Percentiles rank a stretch among this genome's conserved stretches.
phyloP scores from a whole-genome alignment of 2,888 invertebrate genomes.

The Pollenia griseotomentosa region DNA sequence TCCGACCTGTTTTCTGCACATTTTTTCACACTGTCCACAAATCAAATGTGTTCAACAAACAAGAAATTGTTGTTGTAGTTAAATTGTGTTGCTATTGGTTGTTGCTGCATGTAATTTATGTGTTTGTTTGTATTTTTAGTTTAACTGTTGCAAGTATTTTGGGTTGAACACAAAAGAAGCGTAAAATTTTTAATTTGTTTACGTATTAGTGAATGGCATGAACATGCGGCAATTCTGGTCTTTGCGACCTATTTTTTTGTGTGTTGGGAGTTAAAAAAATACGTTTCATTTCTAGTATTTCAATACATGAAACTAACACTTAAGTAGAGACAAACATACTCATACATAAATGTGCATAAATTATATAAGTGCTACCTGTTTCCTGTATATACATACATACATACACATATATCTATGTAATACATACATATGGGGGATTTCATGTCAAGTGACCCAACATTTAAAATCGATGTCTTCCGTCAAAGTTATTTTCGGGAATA shows the following conservation, averaged over 20 bases:
- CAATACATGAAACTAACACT: slow-evolving; percentile 36
- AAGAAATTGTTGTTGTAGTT: not conserved
- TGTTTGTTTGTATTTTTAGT: slow-evolving; percentile 36
- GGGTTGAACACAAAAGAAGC: slow-evolving; percentile 59
- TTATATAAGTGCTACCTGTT: slow-evolving; percentile 8
- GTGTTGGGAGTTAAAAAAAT: slow-evolving; percentile 9
- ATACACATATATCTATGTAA: not conserved
- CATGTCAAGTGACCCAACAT: no score
- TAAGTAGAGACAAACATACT: not conserved
- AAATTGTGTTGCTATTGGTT: not conserved
- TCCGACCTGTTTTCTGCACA: no score
- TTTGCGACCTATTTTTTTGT: slow-evolving; percentile 33
- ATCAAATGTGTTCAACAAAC: slow-evolving; percentile 42
- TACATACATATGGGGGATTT: no score
- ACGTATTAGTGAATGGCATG: slow-evolving; percentile 73
- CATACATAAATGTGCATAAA: not conserved
- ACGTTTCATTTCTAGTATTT: slow-evolving; percentile 43
- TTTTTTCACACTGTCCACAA: not conserved
- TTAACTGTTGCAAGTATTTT: slow-evolving; percentile 37
- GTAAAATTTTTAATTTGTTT: slow-evolving; percentile 74
- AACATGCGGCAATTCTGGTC: slow-evolving; percentile 63
- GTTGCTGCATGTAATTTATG: slow-evolving; percentile 40
- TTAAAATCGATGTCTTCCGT: no score
- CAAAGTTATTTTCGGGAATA: no score
- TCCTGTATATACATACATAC: not conserved